These are phyloP conservation scores for Diloba caeruleocephala DNA, from an alignment of 2,888 invertebrate species.

Conservation along the genomic window DNA sequence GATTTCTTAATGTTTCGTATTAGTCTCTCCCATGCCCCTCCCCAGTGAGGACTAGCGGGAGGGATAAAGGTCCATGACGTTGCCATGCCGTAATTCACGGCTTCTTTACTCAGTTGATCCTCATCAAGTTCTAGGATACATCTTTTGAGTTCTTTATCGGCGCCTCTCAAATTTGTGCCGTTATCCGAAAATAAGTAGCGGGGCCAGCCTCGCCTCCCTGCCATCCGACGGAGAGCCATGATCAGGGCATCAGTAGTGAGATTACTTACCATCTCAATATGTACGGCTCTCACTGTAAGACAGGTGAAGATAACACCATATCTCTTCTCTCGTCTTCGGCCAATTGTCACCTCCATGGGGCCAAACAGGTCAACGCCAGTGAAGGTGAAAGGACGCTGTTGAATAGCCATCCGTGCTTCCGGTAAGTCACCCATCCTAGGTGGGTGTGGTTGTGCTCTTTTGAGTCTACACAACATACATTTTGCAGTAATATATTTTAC, in stretches of 20 bases:
- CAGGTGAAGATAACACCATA: conserved; percentile 49
- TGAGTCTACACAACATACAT: conserved; percentile 15
- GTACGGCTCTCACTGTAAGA: conserved; percentile 43
- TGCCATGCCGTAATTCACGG: neutral
- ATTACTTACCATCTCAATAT: conserved; percentile 35
- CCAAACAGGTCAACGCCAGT: conserved; percentile 35
- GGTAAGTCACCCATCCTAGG: conserved; percentile 23
- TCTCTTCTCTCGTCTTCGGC: conserved; percentile 22
- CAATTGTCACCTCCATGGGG: conserved; percentile 32
- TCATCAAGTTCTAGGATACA: conserved; percentile 4
- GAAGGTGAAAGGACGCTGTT: conserved; percentile 5
- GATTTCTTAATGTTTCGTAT: conserved; percentile 39
- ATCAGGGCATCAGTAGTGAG: conserved; percentile 42
- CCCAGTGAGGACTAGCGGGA: conserved; percentile 41
- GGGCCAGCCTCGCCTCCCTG: conserved; percentile 45
- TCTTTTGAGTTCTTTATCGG: neutral
- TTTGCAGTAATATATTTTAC: conserved; percentile 15
- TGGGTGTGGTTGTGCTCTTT: neutral
- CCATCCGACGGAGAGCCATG: conserved; percentile 49
- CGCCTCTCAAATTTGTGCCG: conserved; percentile 3
- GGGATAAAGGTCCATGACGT: conserved; percentile 40
- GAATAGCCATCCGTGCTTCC: conserved; percentile 1
- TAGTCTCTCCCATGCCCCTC: conserved; percentile 47
- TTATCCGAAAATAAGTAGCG: conserved; percentile 1
- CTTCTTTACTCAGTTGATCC: neutral